Evolutionary conservation across 2,797 vertebrate species (phyloP).

Genomic region (Oreochromis grahami): DNA sequence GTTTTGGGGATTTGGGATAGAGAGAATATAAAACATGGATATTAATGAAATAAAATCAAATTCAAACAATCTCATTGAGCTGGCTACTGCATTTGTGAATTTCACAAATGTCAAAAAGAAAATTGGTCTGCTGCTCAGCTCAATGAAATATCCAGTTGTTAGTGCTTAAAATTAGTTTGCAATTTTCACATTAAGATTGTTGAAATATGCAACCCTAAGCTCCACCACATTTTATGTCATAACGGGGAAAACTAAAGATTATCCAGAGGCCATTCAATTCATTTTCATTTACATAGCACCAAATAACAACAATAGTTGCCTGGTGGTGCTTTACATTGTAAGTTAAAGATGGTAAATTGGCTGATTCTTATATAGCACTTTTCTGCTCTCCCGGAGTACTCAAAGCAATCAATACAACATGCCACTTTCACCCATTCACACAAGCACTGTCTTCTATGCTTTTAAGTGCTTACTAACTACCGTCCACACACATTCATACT

Average conservation of each 20-base stretch:
- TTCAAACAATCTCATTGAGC: background rate
- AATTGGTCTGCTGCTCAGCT: background rate
- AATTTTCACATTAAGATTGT: background rate
- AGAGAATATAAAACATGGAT: background rate
- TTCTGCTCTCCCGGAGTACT: background rate
- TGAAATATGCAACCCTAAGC: background rate
- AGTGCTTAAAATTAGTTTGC: background rate
- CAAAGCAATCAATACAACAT: background rate
- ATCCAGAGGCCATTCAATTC: background rate
- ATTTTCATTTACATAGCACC: background rate
- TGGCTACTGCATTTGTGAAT: background rate
- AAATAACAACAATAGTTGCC: background rate
- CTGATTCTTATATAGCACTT: background rate
- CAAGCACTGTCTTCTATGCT: background rate
- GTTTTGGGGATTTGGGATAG: background rate
- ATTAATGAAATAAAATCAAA: background rate
- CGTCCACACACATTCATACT: background rate
- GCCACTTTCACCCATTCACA: background rate
- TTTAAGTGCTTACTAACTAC: background rate
- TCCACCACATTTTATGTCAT: background rate
- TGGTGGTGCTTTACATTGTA: background rate
- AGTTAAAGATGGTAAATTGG: background rate
- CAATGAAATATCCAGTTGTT: background rate
- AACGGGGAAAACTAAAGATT: background rate
- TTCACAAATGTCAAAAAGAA: background rate